Evolutionary conservation across 2,797 vertebrate species (phyloP).

Genomic region (Syngnathus acus): DNA sequence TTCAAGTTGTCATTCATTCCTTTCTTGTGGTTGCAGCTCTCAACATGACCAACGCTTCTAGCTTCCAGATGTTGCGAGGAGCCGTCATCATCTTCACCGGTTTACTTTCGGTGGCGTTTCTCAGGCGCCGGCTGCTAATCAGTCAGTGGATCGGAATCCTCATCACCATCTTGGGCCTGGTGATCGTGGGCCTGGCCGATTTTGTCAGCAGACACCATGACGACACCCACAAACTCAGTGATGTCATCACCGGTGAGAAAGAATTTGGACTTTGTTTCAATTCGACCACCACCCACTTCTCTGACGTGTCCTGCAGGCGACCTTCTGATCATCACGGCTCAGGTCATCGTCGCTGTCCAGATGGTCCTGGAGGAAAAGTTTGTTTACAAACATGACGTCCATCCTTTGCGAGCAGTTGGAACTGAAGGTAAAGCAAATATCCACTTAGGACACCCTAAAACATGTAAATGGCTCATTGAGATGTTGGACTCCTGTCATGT

Average conservation of each 20-base stretch:
- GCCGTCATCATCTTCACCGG: slow-evolving; percentile 91
- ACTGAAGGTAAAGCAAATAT: slow-evolving; percentile 78
- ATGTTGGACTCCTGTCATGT: too few relatives aligned
- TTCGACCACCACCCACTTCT: background rate
- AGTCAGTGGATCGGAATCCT: slow-evolving; percentile 88
- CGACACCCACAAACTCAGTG: slow-evolving; percentile 70
- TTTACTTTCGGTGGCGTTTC: slow-evolving; percentile 85
- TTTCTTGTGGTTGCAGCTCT: slow-evolving; percentile 65
- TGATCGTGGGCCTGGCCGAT: slow-evolving; percentile 85
- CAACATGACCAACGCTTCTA: slow-evolving; percentile 93
- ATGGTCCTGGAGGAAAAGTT: slow-evolving; percentile 96
- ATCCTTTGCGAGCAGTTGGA: slow-evolving; percentile 84
- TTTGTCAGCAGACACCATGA: slow-evolving; percentile 60
- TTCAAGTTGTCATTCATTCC: background rate
- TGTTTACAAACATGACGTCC: slow-evolving; percentile 85
- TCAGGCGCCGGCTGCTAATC: slow-evolving; percentile 70
- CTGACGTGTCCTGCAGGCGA: slow-evolving; percentile 70
- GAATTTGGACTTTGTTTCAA: background rate
- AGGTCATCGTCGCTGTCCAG: slow-evolving; percentile 83
- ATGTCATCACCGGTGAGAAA: slow-evolving; percentile 81
- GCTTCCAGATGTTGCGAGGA: slow-evolving; percentile 94
- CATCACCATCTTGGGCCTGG: slow-evolving; percentile 81
- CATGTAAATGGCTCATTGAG: too few relatives aligned
- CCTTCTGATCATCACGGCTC: slow-evolving; percentile 90
- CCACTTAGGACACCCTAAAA: too few relatives aligned